phyloP scores from a whole-genome alignment of 2,888 invertebrate species.

The Polyommatus iphigenia region DNA sequence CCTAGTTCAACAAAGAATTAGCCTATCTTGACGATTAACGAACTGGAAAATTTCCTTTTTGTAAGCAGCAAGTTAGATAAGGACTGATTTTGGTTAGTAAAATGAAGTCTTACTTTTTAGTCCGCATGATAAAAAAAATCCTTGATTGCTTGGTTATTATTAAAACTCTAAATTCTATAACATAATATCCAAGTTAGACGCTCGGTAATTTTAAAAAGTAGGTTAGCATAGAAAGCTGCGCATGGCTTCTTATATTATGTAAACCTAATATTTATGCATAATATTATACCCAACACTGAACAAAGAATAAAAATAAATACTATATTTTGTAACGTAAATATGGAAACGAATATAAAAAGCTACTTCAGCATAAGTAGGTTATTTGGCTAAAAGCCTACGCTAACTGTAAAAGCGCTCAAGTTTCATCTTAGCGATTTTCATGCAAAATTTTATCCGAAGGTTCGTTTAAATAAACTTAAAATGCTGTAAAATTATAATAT shows the following conservation, averaged over 20 bases:
- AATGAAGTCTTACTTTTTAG: too few relatives aligned
- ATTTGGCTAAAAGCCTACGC: neutral
- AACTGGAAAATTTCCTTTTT: conserved; percentile 25
- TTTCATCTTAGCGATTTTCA: neutral
- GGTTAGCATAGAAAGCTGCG: neutral
- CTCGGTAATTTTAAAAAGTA: neutral
- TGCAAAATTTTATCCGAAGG: neutral
- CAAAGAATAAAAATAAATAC: neutral
- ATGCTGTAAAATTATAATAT: neutral
- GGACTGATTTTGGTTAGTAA: too few relatives aligned
- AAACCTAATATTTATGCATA: neutral
- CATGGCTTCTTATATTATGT: neutral
- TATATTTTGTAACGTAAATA: neutral
- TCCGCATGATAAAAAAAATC: too few relatives aligned
- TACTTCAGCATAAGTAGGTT: neutral
- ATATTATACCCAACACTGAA: neutral
- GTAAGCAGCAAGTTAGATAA: neutral
- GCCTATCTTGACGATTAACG: neutral
- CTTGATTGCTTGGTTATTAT: neutral
- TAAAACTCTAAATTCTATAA: neutral
- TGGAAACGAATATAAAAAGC: neutral
- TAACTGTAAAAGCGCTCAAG: conserved; percentile 2
- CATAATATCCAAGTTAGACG: neutral
- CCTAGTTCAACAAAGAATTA: conserved; percentile 21
- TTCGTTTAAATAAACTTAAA: neutral